A percentile compares a stretch with the other conserved stretches of the same genome.
These are phyloP conservation scores for Lasioglossum calceatum DNA, from an alignment of 2,888 invertebrate species.

Conservation along the genomic window DNA sequence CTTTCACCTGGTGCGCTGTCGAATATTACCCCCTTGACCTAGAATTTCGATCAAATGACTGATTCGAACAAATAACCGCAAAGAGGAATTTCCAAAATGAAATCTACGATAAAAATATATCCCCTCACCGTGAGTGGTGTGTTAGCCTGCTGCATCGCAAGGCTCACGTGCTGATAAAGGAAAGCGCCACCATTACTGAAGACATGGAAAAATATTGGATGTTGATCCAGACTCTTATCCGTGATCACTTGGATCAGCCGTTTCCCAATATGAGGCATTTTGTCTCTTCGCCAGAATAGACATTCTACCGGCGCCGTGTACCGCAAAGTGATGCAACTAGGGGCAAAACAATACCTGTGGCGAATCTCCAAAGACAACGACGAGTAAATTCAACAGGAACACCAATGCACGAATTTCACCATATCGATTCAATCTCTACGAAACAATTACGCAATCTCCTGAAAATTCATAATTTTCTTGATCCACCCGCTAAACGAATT, in stretches of 20 bases:
- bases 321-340: slow-evolving; percentile 89
- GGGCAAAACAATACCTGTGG: slow-evolving; percentile 14
- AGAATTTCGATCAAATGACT: slow-evolving; percentile 55
- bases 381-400: background rate
- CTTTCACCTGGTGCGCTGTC: slow-evolving; percentile 90
- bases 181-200: slow-evolving; percentile 92
- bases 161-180: slow-evolving; percentile 89
- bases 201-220: slow-evolving; percentile 90
- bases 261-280: slow-evolving; percentile 87
- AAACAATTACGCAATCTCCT: background rate
- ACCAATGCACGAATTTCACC: background rate
- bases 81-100: background rate
- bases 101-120: background rate
- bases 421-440: too few species aligned
- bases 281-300: slow-evolving; percentile 87
- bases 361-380: background rate
- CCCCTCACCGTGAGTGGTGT: slow-evolving; percentile 85
- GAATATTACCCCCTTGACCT: slow-evolving; percentile 89
- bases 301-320: slow-evolving; percentile 90
- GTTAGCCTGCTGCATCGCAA: slow-evolving; percentile 86
- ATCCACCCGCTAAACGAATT: background rate
- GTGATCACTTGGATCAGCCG: slow-evolving; percentile 88
- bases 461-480: background rate
- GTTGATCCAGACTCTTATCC: slow-evolving; percentile 89
- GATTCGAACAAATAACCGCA: background rate